phyloP scores from a whole-genome alignment of 2,888 invertebrate genomes.

The Tetrapedia diversipes region DNA sequence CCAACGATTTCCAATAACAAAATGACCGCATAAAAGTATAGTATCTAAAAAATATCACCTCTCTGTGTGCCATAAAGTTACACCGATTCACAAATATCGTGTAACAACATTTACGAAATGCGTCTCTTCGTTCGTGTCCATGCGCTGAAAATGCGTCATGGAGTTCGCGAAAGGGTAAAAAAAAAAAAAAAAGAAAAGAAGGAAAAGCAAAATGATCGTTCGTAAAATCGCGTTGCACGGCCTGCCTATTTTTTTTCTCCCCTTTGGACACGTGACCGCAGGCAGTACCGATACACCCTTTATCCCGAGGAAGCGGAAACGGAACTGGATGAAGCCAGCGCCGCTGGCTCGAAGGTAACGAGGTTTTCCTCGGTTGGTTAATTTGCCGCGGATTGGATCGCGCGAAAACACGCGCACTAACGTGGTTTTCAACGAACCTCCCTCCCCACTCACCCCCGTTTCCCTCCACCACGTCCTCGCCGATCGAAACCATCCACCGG shows the following conservation, averaged over 20 bases:
- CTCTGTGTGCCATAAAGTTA: no score
- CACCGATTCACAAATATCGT: no score
- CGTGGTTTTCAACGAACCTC: conserved; percentile 66
- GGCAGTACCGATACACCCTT: conserved; percentile 43
- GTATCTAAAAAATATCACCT: no score
- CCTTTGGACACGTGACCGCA: conserved; percentile 36
- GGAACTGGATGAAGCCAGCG: conserved; percentile 64
- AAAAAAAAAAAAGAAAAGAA: background rate
- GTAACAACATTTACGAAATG: background rate
- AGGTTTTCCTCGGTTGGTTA: conserved; percentile 77
- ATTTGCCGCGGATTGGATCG: conserved; percentile 76
- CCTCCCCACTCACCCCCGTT: conserved; percentile 27
- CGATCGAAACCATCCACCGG: conserved; percentile 44
- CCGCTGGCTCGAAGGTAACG: conserved; percentile 72
- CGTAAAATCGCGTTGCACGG: conserved; percentile 28
- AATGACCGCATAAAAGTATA: no score
- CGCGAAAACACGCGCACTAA: conserved; percentile 76
- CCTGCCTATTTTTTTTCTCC: background rate
- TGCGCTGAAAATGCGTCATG: background rate
- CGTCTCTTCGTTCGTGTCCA: background rate
- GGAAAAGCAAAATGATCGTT: conserved; percentile 6
- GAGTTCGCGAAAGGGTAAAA: background rate
- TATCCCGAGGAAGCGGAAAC: conserved; percentile 68
- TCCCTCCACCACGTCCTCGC: conserved; percentile 1
- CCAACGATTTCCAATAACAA: no score